Conservation (phyloP, 2,888 invertebrate genomes). For the Hydraecia micacea region DNA sequence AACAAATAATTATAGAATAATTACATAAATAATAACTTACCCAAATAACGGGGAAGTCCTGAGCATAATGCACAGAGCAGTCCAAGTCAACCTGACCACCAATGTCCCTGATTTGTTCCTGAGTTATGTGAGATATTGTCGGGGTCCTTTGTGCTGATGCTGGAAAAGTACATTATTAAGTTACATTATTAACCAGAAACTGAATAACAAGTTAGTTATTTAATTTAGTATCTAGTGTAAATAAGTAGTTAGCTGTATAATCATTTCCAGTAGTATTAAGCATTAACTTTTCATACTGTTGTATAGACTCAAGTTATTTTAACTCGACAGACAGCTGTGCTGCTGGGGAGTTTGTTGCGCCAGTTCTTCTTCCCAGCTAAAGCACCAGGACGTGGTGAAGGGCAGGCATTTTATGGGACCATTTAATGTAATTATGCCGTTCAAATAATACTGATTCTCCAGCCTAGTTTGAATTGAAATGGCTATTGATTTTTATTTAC, state of each 20-base stretch:
- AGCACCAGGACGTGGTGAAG: not conserved
- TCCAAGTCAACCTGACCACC: constrained; percentile 96
- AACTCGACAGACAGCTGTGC: not conserved
- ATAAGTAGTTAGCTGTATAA: not conserved
- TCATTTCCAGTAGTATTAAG: not conserved
- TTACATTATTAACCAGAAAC: too few species aligned
- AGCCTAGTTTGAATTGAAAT: not conserved
- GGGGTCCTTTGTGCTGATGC: constrained; percentile 93
- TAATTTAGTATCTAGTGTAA: not conserved
- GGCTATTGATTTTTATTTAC: not conserved
- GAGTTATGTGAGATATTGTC: constrained; percentile 97
- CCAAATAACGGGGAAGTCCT: constrained; percentile 97
- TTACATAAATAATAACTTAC: constrained; percentile 67
- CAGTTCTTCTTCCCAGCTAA: not conserved
- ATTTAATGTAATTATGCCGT: not conserved
- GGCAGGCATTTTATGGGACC: not conserved
- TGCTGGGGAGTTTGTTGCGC: not conserved
- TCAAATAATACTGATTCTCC: not conserved
- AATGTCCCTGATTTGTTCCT: constrained; percentile 97
- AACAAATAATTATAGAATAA: not conserved
- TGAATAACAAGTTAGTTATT: not conserved
- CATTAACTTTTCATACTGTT: not conserved
- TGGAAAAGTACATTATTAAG: constrained; percentile 73
- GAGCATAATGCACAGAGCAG: constrained; percentile 97
- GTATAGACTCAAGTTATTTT: not conserved